These are phyloP conservation scores for Drosophila cyrtoloma DNA, from an alignment of 2,888 invertebrate species.

Conservation along the genomic window DNA sequence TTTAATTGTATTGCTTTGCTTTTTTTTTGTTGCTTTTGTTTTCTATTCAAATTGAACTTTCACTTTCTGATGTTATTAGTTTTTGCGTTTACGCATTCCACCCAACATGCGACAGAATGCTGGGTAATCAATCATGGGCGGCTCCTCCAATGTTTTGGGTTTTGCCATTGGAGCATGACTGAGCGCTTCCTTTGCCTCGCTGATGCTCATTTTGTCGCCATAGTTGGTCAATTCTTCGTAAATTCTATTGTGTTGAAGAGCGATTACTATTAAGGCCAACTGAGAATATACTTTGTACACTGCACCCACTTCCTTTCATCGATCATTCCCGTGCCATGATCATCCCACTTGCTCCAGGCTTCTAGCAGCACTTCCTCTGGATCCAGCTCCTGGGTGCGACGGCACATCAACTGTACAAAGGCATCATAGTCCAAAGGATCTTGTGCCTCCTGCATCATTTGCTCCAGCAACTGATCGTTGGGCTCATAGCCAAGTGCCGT, in stretches of 20 bases:
- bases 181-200: slow-evolving; percentile 88
- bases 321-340: slow-evolving; percentile 87
- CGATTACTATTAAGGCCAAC: neutral
- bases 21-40: neutral
- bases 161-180: slow-evolving; percentile 88
- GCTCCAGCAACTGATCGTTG: slow-evolving; percentile 87
- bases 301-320: slow-evolving; percentile 87
- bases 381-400: slow-evolving; percentile 88
- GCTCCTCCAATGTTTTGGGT: slow-evolving; percentile 85
- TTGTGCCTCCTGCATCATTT: slow-evolving; percentile 88
- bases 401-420: slow-evolving; percentile 88
- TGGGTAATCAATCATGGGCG: slow-evolving; percentile 88
- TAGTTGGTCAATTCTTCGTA: slow-evolving; percentile 88
- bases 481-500: slow-evolving; percentile 87
- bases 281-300: neutral
- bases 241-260: slow-evolving; percentile 85
- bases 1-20: neutral
- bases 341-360: slow-evolving; percentile 89
- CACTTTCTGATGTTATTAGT: slow-evolving; percentile 15
- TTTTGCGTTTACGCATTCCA: slow-evolving; percentile 86
- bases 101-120: slow-evolving; percentile 88
- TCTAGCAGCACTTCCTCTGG: slow-evolving; percentile 88
- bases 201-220: slow-evolving; percentile 88
- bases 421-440: slow-evolving; percentile 88
- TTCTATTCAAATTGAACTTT: neutral